phyloP scores from a whole-genome alignment of 2,113 vertebrate genomes.

The Gadus chalcogrammus region DNA sequence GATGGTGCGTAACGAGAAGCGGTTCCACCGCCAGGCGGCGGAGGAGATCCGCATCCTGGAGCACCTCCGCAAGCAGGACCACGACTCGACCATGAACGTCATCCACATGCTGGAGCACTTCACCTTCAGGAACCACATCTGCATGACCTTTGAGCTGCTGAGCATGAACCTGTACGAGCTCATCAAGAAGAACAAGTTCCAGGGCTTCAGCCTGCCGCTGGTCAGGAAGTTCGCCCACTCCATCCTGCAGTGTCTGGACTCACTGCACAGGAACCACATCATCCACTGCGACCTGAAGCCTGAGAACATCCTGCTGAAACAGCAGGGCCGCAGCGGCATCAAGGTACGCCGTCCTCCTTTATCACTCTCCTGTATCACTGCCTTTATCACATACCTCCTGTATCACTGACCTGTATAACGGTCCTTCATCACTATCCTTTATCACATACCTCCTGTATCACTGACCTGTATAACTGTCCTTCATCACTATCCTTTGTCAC shows the following conservation, averaged over 20 bases:
- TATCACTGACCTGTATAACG: too few relatives aligned
- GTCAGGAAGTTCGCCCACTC: constrained; percentile 99
- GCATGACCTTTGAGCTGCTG: constrained; percentile 98
- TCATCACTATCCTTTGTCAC: too few relatives aligned
- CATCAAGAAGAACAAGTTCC: constrained; percentile 99
- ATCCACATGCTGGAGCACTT: constrained; percentile 99
- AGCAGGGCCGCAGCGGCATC: constrained; percentile 97
- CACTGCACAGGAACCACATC: constrained; percentile 95
- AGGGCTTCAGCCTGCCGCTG: constrained; percentile 96
- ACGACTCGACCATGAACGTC: constrained; percentile 96
- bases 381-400: too few relatives aligned
- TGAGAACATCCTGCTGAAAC: constrained; percentile 96
- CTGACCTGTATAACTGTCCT: too few relatives aligned
- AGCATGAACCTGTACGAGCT: constrained; percentile 99
- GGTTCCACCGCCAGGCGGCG: constrained; percentile 95
- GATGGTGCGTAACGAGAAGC: constrained; percentile 98
- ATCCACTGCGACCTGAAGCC: constrained; percentile 99
- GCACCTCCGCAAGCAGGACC: constrained; percentile 95
- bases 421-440: too few relatives aligned
- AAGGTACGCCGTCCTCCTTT: constrained; percentile 62
- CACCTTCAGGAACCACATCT: constrained; percentile 98
- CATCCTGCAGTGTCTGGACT: constrained; percentile 96
- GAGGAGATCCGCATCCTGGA: constrained; percentile 98
- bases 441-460: too few relatives aligned
- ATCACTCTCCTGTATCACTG: too few relatives aligned